phyloP scores from a whole-genome alignment of 2,888 invertebrate genomes.

The Neoitamus cyanurus region DNA sequence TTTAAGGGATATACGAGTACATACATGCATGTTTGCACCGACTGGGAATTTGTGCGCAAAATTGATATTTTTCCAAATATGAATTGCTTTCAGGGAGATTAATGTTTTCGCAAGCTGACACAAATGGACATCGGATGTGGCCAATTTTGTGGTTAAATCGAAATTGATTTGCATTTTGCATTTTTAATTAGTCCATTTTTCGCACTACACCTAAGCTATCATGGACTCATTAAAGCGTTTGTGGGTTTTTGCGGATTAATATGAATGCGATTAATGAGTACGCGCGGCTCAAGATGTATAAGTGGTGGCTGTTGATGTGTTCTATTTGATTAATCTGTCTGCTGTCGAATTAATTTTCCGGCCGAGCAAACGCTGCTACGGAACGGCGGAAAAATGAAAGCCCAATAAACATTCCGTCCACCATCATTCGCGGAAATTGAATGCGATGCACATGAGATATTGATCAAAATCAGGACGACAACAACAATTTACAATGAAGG shows the following conservation, averaged over 20 bases:
- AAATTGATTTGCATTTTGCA: background rate
- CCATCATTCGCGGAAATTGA: background rate
- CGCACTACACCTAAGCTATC: background rate
- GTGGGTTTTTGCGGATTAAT: background rate
- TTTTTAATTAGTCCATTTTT: background rate
- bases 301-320: background rate
- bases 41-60: no score
- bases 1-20: no score
- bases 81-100: background rate
- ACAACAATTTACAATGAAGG: background rate
- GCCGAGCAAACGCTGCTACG: background rate
- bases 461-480: background rate
- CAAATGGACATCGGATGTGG: background rate
- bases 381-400: background rate
- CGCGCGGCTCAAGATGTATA: background rate
- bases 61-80: no score
- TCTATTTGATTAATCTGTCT: background rate
- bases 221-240: background rate
- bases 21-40: no score
- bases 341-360: background rate
- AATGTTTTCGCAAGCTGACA: background rate
- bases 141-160: background rate
- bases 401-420: background rate
- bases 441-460: background rate
- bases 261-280: background rate